phyloP scores from a whole-genome alignment of 1,140 invertebrate species.

The Lethrus apterus region DNA sequence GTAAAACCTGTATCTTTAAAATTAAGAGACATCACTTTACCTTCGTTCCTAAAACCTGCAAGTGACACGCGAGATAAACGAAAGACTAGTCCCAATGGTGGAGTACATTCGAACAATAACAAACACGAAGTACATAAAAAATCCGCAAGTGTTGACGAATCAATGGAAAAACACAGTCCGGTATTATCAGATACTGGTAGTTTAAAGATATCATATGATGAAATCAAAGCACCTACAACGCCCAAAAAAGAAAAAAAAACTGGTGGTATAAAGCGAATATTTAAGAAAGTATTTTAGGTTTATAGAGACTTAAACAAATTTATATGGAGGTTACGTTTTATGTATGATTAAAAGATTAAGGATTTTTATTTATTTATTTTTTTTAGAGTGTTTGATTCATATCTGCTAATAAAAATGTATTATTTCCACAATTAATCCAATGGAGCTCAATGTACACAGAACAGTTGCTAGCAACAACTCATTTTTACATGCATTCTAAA shows the following conservation, averaged over 20 bases:
- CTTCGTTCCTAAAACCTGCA: constrained; percentile 26
- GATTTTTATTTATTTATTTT: not conserved
- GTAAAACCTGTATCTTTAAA: constrained; percentile 1
- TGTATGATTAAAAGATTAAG: too few relatives aligned
- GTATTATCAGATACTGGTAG: constrained; percentile 21
- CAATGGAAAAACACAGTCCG: constrained; percentile 17
- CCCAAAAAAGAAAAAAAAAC: constrained; percentile 34
- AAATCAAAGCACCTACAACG: constrained; percentile 15
- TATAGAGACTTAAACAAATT: not conserved
- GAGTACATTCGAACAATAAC: constrained; percentile 16
- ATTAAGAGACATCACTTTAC: constrained; percentile 10
- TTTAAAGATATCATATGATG: constrained; percentile 20
- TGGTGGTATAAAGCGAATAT: constrained; percentile 33
- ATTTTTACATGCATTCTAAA: too few relatives aligned
- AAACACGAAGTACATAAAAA: constrained; percentile 20
- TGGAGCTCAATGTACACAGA: too few relatives aligned
- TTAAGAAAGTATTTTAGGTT: constrained; percentile 36
- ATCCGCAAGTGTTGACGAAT: constrained; percentile 23
- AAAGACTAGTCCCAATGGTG: constrained; percentile 8
- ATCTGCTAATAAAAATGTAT: too few relatives aligned
- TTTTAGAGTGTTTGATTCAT: too few relatives aligned
- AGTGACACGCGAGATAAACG: constrained; percentile 16
- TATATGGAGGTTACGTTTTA: too few relatives aligned
- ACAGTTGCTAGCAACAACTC: too few relatives aligned
- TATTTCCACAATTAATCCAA: too few relatives aligned